These are phyloP conservation scores for Bovichtus diacanthus DNA, from an alignment of 2,797 vertebrate species.

Conservation along the genomic window DNA sequence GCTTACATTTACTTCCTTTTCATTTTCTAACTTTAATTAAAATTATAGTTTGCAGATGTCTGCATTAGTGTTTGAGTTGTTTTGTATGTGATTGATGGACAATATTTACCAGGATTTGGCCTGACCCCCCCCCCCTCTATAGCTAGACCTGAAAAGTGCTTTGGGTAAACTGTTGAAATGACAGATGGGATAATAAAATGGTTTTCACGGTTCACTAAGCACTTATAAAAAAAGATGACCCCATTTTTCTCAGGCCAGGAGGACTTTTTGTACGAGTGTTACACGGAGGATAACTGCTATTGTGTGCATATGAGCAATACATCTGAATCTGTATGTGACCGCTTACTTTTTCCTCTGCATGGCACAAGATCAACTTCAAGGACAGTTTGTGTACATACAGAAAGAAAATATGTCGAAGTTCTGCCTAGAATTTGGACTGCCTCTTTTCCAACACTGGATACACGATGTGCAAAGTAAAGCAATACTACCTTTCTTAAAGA, in stretches of 20 bases:
- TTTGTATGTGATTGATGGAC: constrained; percentile 71
- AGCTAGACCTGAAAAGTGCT: constrained; percentile 64
- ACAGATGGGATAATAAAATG: constrained; percentile 65
- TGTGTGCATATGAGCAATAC: constrained; percentile 47
- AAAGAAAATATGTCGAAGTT: neutral
- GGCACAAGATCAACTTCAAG: constrained; percentile 45
- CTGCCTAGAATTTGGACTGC: constrained; percentile 37
- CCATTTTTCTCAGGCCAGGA: constrained; percentile 64
- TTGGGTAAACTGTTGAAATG: constrained; percentile 62
- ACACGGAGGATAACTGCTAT: constrained; percentile 40
- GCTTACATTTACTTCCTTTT: constrained; percentile 61
- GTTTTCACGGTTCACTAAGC: constrained; percentile 64
- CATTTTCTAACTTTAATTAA: constrained; percentile 67
- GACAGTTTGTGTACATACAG: constrained; percentile 54
- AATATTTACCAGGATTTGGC: constrained; percentile 54
- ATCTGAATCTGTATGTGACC: constrained; percentile 45
- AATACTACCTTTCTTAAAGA: constrained; percentile 55
- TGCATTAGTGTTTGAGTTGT: constrained; percentile 68
- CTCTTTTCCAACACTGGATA: constrained; percentile 56
- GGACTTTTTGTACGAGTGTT: constrained; percentile 50
- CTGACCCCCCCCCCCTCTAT: constrained; percentile 15
- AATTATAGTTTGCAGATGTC: constrained; percentile 71
- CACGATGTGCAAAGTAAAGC: constrained; percentile 57
- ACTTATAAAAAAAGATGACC: constrained; percentile 59
- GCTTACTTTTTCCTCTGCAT: constrained; percentile 42